Percentiles rank a stretch among this genome's conserved stretches.
Conservation (phyloP, 2,888 invertebrate genomes). For the Machimus atricapillus region DNA sequence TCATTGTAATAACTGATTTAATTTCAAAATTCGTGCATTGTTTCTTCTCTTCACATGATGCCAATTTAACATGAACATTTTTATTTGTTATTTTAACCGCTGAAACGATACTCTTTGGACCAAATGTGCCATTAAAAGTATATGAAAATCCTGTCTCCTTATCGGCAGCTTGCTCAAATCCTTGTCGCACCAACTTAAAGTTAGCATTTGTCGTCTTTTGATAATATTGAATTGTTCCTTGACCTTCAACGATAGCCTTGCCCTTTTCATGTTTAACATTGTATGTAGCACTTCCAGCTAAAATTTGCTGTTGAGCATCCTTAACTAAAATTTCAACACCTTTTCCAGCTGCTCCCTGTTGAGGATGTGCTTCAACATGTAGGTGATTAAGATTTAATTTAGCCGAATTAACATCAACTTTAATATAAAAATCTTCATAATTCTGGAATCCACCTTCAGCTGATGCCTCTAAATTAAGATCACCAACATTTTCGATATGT, state of each 20-base stretch:
- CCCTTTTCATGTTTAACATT: constrained; percentile 74
- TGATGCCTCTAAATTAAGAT: constrained; percentile 66
- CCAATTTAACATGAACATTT: constrained; percentile 73
- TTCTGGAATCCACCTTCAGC: constrained; percentile 67
- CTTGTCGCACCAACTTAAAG: constrained; percentile 75
- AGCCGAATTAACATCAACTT: constrained; percentile 69
- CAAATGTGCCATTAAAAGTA: constrained; percentile 73
- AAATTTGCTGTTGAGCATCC: constrained; percentile 68
- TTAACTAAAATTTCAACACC: constrained; percentile 71
- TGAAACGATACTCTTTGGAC: constrained; percentile 73
- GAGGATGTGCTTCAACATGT: constrained; percentile 69
- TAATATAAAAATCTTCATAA: constrained; percentile 72
- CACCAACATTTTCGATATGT: constrained; percentile 65
- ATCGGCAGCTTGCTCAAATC: constrained; percentile 66
- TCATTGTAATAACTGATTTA: constrained; percentile 52
- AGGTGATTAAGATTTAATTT: constrained; percentile 72
- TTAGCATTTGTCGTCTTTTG: constrained; percentile 74
- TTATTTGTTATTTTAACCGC: constrained; percentile 76
- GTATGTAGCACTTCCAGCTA: constrained; percentile 77
- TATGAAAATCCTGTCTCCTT: constrained; percentile 72
- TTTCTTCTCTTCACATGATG: constrained; percentile 80
- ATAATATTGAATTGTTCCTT: constrained; percentile 74
- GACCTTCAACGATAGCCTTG: constrained; percentile 77
- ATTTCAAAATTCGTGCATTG: constrained; percentile 77
- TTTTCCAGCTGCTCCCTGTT: constrained; percentile 68